phyloP scores from a whole-genome alignment of 2,888 invertebrate genomes.

The Protonemura montana region DNA sequence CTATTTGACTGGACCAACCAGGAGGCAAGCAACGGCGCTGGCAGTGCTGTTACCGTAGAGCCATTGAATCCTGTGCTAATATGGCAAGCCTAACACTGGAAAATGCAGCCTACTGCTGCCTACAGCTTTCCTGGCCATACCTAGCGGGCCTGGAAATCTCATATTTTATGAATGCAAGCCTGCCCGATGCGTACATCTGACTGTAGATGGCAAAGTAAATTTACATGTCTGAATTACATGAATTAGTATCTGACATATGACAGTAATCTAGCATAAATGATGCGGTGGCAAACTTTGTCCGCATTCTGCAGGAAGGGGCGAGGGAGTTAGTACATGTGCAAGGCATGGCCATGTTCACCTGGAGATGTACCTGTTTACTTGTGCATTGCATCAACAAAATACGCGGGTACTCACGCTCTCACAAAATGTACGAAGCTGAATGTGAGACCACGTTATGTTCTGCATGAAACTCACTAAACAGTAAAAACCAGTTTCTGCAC shows the following conservation, averaged over 20 bases:
- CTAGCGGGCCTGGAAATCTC: neutral
- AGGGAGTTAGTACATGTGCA: neutral
- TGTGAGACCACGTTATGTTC: too few relatives aligned
- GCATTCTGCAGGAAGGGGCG: neutral
- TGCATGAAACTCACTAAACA: too few relatives aligned
- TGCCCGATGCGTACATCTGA: neutral
- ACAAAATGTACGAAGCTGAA: too few relatives aligned
- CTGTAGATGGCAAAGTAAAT: neutral
- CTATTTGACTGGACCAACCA: too few relatives aligned
- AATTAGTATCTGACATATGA: neutral
- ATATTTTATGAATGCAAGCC: neutral
- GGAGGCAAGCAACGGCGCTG: too few relatives aligned
- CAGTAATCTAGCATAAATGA: neutral
- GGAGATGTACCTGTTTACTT: too few relatives aligned
- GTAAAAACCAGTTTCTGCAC: too few relatives aligned
- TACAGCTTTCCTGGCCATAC: neutral
- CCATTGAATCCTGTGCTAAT: too few relatives aligned
- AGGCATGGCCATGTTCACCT: too few relatives aligned
- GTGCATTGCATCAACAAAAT: too few relatives aligned
- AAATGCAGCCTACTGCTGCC: neutral
- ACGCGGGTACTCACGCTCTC: too few relatives aligned
- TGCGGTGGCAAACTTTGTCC: neutral
- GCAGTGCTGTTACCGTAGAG: too few relatives aligned
- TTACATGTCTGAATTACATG: neutral
- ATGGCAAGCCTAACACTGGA: neutral